These are phyloP conservation scores for Alaudala cheleensis DNA, from an alignment of 2,113 vertebrate genomes.

Conservation along the genomic window DNA sequence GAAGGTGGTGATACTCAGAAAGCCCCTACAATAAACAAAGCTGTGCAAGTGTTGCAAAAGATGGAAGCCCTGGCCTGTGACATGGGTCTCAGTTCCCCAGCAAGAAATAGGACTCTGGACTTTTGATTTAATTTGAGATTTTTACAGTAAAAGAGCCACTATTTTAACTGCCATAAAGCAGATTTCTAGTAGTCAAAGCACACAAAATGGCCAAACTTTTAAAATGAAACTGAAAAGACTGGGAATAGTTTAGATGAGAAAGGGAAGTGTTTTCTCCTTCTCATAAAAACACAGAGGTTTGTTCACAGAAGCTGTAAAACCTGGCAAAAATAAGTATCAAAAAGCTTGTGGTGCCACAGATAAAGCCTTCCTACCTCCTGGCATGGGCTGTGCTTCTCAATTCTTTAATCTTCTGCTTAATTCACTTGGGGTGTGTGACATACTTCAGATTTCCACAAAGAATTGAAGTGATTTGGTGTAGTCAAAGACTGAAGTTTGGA, in stretches of 20 bases:
- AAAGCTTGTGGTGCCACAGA: not conserved
- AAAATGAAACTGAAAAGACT: not conserved
- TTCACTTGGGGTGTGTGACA: not conserved
- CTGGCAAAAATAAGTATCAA: fast-evolving
- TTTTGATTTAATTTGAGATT: not conserved
- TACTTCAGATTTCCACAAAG: not conserved
- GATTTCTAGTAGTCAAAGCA: not conserved
- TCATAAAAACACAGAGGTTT: not conserved
- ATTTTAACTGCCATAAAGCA: not conserved
- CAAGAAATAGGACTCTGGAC: not conserved
- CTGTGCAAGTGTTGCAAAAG: not conserved
- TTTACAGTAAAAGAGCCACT: not conserved
- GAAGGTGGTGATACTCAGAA: not conserved
- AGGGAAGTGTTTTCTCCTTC: not conserved
- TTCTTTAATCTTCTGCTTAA: not conserved
- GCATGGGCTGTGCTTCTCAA: not conserved
- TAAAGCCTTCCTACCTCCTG: not conserved
- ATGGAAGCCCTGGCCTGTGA: not conserved
- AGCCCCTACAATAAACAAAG: not conserved
- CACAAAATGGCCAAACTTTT: not conserved
- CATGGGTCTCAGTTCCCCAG: not conserved
- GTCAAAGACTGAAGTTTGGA: not conserved
- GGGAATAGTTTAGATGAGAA: not conserved
- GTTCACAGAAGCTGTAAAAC: not conserved
- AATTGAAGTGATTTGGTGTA: not conserved